A percentile compares a stretch with the other conserved stretches of the same genome.
phyloP scores from a whole-genome alignment of 2,113 vertebrate species.

The Rhabdornis inornatus region DNA sequence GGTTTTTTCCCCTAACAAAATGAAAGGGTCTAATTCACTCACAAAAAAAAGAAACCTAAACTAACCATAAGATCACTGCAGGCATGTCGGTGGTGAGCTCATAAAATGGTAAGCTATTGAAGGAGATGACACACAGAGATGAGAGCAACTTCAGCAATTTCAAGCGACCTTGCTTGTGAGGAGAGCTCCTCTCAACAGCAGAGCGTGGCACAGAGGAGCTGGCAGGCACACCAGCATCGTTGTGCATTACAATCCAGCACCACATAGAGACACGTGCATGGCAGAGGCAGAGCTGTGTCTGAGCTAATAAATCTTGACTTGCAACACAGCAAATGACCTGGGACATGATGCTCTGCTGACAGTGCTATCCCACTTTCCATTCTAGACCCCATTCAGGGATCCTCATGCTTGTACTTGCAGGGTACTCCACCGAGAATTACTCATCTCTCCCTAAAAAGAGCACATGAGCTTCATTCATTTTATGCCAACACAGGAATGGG shows the following conservation, averaged over 20 bases:
- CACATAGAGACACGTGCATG: fast-evolving
- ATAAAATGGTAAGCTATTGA: not conserved
- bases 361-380: not conserved
- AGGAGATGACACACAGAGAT: not conserved
- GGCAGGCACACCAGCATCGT: fast-evolving
- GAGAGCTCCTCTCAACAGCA: not conserved
- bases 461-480: not conserved
- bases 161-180: not conserved
- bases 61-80: not conserved
- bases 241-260: not conserved
- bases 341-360: not conserved
- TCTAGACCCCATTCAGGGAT: conserved; percentile 13
- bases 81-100: not conserved
- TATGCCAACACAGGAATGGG: not conserved
- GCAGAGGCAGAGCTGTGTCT: not conserved
- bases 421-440: not conserved
- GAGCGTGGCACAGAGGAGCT: not conserved
- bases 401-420: not conserved
- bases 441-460: not conserved
- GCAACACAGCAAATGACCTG: not conserved
- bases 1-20: not conserved
- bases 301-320: not conserved
- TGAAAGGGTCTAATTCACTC: not conserved
- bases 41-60: not conserved
- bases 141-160: not conserved